A percentile compares a stretch with the other conserved stretches of the same genome.
phyloP scores from a whole-genome alignment of 2,797 vertebrate species.

The Arnoldichthys spilopterus region DNA sequence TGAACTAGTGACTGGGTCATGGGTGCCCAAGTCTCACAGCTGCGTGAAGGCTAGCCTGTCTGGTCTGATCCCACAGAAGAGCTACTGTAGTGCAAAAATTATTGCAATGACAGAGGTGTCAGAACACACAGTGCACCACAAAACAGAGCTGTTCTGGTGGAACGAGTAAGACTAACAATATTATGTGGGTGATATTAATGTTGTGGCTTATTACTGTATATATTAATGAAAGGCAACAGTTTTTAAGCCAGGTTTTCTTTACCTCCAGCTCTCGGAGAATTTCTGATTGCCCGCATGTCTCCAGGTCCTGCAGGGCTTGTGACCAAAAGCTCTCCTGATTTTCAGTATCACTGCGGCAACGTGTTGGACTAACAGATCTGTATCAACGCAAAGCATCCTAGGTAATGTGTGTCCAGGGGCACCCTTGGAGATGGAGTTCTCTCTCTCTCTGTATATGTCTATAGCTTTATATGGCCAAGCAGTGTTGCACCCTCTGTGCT shows the following conservation, averaged over 20 bases:
- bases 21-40: no score
- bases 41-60: no score
- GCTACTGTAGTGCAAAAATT: no score
- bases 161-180: no score
- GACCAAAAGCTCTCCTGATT: slow-evolving; percentile 94
- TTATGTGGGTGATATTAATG: no score
- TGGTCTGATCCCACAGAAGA: no score
- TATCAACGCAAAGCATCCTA: slow-evolving; percentile 89
- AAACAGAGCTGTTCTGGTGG: no score
- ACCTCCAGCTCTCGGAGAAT: slow-evolving; percentile 98
- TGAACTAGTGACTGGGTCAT: no score
- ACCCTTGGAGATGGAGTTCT: slow-evolving; percentile 46
- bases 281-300: slow-evolving; percentile 97
- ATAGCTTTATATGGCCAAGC: slow-evolving; percentile 23
- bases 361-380: slow-evolving; percentile 89
- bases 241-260: slow-evolving; percentile 47
- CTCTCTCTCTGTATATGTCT: slow-evolving; percentile 58
- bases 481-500: slow-evolving; percentile 3
- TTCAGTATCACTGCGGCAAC: slow-evolving; percentile 85
- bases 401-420: slow-evolving; percentile 71
- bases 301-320: slow-evolving; percentile 96
- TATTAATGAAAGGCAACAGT: no score
- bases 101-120: no score
- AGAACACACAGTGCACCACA: no score
- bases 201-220: no score